A percentile compares a stretch with the other conserved stretches of the same genome.
Evolutionary conservation across 2,113 vertebrate genomes (phyloP).

Genomic region (Eurypyga helias): DNA sequence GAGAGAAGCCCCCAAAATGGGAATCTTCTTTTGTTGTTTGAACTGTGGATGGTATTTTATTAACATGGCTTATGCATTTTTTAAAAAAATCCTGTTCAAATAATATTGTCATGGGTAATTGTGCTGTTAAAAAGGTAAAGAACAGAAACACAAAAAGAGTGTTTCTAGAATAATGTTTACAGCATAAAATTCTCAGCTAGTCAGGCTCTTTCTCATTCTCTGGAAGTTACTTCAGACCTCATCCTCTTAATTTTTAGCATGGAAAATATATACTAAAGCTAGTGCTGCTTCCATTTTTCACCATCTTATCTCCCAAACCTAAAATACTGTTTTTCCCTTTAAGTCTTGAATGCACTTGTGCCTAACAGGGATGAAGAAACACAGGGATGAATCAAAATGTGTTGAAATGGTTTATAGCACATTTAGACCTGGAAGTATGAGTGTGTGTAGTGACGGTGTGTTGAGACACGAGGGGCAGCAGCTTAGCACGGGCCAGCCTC

Average conservation of each 20-base stretch:
- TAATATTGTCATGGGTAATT: not conserved
- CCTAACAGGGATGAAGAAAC: not conserved
- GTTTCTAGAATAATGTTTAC: not conserved
- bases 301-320: not conserved
- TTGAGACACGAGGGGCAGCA: not conserved
- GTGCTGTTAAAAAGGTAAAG: conserved; percentile 22
- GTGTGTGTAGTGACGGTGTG: not conserved
- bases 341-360: not conserved
- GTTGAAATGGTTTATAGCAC: not conserved
- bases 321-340: not conserved
- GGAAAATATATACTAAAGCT: not conserved
- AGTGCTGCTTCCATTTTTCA: not conserved
- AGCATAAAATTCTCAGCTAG: not conserved
- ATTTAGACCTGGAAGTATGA: not conserved
- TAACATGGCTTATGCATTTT: not conserved
- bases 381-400: not conserved
- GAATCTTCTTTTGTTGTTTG: not conserved
- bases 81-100: not conserved
- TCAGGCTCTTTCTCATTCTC: not conserved
- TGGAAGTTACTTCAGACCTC: not conserved
- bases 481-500: not conserved
- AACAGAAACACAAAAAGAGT: not conserved
- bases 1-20: not conserved
- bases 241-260: not conserved
- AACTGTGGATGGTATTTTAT: not conserved